Evolutionary conservation across 2,797 vertebrate species (phyloP).

Genomic region (Trichosurus vulpecula): DNA sequence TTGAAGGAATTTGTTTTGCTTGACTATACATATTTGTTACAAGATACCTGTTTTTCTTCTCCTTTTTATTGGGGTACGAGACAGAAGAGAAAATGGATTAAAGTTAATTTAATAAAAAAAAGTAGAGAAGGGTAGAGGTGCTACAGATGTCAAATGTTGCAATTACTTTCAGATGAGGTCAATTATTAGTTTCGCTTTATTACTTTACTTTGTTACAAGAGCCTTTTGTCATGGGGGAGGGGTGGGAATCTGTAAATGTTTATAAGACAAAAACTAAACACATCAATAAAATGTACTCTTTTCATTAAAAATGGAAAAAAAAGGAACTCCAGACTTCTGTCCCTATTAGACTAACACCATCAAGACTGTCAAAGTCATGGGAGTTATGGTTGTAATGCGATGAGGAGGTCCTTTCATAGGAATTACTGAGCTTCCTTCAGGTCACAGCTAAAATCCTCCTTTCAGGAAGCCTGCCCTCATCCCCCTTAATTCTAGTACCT

Average conservation of each 20-base stretch:
- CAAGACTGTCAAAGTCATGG: not conserved
- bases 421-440: not conserved
- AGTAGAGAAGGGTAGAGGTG: not conserved
- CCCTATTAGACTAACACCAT: not conserved
- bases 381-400: not conserved
- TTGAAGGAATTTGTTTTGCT: not conserved
- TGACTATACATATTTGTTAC: too few relatives aligned
- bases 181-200: not conserved
- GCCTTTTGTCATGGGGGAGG: not conserved
- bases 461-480: not conserved
- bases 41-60: too few relatives aligned
- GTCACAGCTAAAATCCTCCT: not conserved
- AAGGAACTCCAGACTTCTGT: not conserved
- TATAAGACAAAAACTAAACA: not conserved
- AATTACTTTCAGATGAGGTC: not conserved
- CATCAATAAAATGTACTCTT: not conserved
- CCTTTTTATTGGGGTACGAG: not conserved
- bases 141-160: not conserved
- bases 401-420: not conserved
- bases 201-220: not conserved
- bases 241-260: not conserved
- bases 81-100: not conserved
- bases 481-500: not conserved
- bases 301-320: not conserved
- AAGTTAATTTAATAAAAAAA: not conserved